A percentile compares a stretch with the other conserved stretches of the same genome.
Evolutionary conservation across 2,113 vertebrate species (phyloP).

Genomic region (Pontoporia blainvillei): DNA sequence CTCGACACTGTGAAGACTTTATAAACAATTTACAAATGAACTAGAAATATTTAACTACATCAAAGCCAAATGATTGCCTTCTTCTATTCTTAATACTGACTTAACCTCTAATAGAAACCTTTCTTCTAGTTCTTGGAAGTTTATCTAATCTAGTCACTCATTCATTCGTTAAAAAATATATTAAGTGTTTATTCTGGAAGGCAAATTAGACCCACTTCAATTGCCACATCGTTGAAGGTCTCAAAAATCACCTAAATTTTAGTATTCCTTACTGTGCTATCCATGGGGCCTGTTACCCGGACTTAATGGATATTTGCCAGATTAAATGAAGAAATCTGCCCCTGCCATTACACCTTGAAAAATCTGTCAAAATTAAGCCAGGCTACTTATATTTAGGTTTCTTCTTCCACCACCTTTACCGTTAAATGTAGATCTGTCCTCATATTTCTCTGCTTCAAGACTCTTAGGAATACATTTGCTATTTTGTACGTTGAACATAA

Average conservation of each 20-base stretch:
- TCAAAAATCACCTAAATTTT: not conserved
- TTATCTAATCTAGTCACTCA: not conserved
- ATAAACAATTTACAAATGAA: conserved; percentile 12
- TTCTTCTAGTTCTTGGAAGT: not conserved
- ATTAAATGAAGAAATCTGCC: not conserved
- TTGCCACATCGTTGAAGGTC: not conserved
- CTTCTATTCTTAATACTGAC: not conserved
- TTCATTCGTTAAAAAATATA: conserved; percentile 22
- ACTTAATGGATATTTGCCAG: not conserved
- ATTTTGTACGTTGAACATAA: not conserved
- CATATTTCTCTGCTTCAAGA: not conserved
- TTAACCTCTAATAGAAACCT: not conserved
- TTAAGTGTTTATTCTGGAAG: not conserved
- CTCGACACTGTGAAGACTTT: not conserved
- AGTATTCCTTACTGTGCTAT: not conserved
- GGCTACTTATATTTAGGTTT: not conserved
- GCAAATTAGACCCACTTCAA: not conserved
- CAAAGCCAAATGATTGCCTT: not conserved
- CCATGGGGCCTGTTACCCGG: not conserved
- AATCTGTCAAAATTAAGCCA: not conserved
- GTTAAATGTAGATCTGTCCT: not conserved
- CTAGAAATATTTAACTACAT: conserved; percentile 2
- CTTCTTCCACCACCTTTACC: not conserved
- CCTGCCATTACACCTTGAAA: not conserved
- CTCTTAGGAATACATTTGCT: not conserved